Conservation (phyloP, 2,888 invertebrate genomes). For the Perithous albicinctus region DNA sequence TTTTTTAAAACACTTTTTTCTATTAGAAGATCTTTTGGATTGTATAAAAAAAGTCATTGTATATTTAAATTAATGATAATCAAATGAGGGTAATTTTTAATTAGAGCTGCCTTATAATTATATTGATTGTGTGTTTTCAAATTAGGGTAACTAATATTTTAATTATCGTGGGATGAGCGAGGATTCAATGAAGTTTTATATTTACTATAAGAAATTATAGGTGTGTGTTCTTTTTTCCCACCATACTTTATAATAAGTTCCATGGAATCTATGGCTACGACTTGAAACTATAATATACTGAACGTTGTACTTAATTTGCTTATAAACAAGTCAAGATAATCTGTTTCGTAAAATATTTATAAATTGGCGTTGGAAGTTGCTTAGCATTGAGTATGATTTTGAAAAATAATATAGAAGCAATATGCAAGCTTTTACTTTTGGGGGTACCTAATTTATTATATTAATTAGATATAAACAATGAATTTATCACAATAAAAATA, state of each 20-base stretch:
- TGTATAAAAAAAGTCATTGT: too few relatives aligned
- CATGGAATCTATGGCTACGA: background rate
- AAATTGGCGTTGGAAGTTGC: too few relatives aligned
- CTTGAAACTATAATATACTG: background rate
- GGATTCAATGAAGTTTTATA: background rate
- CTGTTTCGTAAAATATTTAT: too few relatives aligned
- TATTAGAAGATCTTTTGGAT: too few relatives aligned
- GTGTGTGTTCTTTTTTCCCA: background rate
- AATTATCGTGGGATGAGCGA: constrained; percentile 1
- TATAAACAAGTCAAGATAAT: too few relatives aligned
- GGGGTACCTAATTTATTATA: background rate
- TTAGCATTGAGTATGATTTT: too few relatives aligned
- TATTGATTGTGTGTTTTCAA: background rate
- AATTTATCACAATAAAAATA: too few relatives aligned
- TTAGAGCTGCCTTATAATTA: background rate
- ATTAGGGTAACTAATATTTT: background rate
- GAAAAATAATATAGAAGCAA: background rate
- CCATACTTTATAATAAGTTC: too few relatives aligned
- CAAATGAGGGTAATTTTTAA: background rate
- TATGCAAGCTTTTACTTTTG: too few relatives aligned
- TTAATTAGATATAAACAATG: background rate
- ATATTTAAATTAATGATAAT: background rate
- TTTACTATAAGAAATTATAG: background rate
- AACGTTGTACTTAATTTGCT: background rate
- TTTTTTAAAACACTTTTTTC: too few relatives aligned